Evolutionary conservation across 2,888 invertebrate genomes (phyloP).

Genomic region (Metacarcinus magister): DNA sequence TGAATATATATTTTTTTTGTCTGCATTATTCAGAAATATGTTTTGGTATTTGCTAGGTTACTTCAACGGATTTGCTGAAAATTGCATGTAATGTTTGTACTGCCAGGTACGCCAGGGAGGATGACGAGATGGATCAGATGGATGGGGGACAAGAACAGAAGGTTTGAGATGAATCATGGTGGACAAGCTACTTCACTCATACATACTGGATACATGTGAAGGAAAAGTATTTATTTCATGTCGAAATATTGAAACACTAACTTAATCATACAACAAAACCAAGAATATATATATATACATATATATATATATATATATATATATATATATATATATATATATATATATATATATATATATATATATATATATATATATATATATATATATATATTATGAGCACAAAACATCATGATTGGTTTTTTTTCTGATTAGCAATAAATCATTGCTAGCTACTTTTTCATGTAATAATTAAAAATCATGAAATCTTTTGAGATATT

Average conservation of each 20-base stretch:
- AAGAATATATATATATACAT: constrained; percentile 52
- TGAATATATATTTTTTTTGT: not conserved
- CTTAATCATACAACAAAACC: not conserved
- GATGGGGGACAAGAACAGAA: constrained; percentile 73
- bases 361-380: not conserved
- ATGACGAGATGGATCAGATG: constrained; percentile 72
- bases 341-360: constrained; percentile 63
- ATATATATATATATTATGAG: constrained; percentile 29
- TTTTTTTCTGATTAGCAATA: not conserved
- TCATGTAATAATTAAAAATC: not conserved
- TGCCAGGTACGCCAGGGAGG: constrained; percentile 72
- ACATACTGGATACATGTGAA: not conserved
- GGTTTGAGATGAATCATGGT: constrained; percentile 38
- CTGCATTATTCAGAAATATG: not conserved
- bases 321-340: constrained; percentile 67
- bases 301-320: constrained; percentile 63
- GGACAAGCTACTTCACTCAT: not conserved
- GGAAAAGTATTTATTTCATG: not conserved
- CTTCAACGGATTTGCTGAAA: not conserved
- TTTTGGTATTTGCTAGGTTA: not conserved
- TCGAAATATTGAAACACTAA: not conserved
- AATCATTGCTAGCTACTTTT: not conserved
- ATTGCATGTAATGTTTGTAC: not conserved
- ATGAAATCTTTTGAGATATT: not conserved
- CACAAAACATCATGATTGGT: not conserved